phyloP scores from a whole-genome alignment of 2,797 vertebrate genomes.

The Anguilla anguilla region DNA sequence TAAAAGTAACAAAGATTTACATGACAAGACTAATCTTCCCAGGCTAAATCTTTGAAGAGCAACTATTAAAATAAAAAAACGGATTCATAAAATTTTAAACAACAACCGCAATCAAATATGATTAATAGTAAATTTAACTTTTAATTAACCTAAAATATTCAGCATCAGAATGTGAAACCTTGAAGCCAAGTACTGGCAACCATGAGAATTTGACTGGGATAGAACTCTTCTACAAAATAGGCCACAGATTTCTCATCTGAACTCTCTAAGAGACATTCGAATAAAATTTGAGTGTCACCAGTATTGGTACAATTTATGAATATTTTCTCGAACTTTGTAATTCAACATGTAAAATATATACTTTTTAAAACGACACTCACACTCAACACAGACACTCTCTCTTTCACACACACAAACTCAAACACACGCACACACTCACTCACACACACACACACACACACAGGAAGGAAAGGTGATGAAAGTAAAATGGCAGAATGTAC shows the following conservation, averaged over 20 bases:
- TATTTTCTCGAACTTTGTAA: background rate
- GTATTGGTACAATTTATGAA: background rate
- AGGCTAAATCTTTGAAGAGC: background rate
- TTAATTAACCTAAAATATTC: no score
- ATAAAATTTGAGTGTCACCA: background rate
- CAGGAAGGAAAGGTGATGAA: background rate
- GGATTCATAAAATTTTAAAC: background rate
- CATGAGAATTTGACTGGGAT: background rate
- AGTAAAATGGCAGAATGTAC: slow-evolving; percentile 57
- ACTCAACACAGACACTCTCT: no score
- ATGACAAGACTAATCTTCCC: background rate
- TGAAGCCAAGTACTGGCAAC: background rate
- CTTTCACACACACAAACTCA: background rate
- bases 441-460: background rate
- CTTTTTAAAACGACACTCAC: no score
- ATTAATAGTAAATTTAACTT: no score
- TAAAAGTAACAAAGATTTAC: background rate
- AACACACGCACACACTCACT: background rate
- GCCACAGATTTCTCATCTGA: background rate
- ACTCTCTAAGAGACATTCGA: background rate
- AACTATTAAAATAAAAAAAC: background rate
- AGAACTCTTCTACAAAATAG: background rate
- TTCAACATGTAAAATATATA: background rate
- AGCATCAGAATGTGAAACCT: slow-evolving; percentile 85
- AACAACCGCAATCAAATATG: background rate